Base-by-base conservation (phyloP, 2,797 vertebrate genomes). In the Calcarius lapponicus region DNA sequence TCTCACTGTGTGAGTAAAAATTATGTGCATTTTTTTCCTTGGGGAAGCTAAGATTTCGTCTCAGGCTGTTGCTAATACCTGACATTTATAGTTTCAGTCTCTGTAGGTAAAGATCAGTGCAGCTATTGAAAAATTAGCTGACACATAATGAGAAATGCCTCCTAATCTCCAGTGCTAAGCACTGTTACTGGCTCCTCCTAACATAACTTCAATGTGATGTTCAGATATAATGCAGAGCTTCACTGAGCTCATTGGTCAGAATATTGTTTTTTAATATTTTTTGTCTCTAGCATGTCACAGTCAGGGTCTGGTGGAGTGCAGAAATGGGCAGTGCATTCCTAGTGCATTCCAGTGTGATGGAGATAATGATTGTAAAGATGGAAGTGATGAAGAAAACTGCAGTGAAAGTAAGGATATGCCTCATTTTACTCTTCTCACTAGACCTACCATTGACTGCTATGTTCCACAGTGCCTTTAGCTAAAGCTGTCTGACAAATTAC, bases 291-390 rank as follows among this genome's bases (percentile, higher is more conserved):
- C 99, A 1, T 99, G 99, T 95, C 97, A 98, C 84, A 99, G 99
- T 75, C 99, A 99, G 95, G 99, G 99, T 42, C 97, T 99, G 90
- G 79, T 98, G 92, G 99, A 99, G 92, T 99, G 99, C 96, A 97
- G 96, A 78, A 99, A 98, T 38, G 98, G 99, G 16, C 99, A 99
- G 95, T 99, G 99, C 43, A 97, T 99, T 70, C 99, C 99, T 10
- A 98, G 98, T 13, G 97, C 98, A 4, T 99, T 99, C 94, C 98
- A 96, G 38, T 99, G 99, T 50, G 99, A 99, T 17, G 99, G 99
- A 8, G 99, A 99, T 4, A 98, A 98, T 61, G 99, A 99, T 98
- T 99, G 99, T 90, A 99, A 98, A 84, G 99, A 99, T 17, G 99
- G 99, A 67, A 99, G 99, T 17, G 99, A 99, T 20, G 99, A 99